Evolutionary conservation across 2,113 vertebrate species (phyloP).

Genomic region (Todiramphus chloris): DNA sequence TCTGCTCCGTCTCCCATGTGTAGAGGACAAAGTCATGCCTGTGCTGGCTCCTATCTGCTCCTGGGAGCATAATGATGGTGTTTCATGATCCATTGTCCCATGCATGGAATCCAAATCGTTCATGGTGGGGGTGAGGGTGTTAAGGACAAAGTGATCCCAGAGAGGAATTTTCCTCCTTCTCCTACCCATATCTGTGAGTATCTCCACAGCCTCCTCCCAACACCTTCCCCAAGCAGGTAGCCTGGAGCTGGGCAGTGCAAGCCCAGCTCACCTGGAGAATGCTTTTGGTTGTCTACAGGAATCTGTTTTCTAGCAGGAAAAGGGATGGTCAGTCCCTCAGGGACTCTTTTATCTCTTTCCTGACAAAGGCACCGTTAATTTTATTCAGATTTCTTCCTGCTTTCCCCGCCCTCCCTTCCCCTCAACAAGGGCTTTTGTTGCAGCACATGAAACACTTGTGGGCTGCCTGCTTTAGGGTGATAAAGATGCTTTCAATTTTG

Average conservation of each 20-base stretch:
- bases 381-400: background rate
- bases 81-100: background rate
- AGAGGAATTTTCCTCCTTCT: background rate
- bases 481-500: background rate
- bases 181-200: background rate
- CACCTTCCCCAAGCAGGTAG: background rate
- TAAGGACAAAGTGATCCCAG: fast-evolving
- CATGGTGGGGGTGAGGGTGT: fast-evolving
- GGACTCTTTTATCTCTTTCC: background rate
- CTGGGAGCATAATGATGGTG: background rate
- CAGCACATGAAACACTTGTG: background rate
- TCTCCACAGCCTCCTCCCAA: background rate
- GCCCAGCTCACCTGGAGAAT: background rate
- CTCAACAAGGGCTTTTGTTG: background rate
- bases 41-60: background rate
- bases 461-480: background rate
- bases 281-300: background rate
- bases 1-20: background rate
- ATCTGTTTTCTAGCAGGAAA: background rate
- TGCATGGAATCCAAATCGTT: background rate
- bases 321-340: background rate
- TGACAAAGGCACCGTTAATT: conserved; percentile 3
- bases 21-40: background rate
- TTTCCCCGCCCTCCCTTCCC: background rate
- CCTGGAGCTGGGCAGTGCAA: background rate